Evolutionary conservation across 2,113 vertebrate genomes (phyloP).

Genomic region (Sinocyclocheilus anshuiensis): DNA sequence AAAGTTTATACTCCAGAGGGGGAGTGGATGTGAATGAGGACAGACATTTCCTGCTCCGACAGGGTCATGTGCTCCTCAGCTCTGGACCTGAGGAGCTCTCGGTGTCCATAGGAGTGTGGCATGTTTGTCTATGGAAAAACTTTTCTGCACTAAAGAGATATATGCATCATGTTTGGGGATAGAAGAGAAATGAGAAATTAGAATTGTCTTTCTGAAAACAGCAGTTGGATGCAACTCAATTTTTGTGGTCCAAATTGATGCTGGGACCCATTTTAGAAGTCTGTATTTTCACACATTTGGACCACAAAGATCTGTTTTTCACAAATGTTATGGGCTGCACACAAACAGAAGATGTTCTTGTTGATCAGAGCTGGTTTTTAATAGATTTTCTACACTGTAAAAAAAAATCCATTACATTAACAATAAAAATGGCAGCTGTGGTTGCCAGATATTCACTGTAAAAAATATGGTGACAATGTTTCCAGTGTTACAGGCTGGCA

Average conservation of each 20-base stretch:
- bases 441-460: not conserved
- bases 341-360: not conserved
- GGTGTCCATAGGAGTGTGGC: not conserved
- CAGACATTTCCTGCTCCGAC: slow-evolving; percentile 14
- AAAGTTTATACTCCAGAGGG: slow-evolving; percentile 55
- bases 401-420: not conserved
- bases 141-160: not conserved
- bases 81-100: not conserved
- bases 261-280: not conserved
- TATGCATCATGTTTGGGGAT: not conserved
- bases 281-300: not conserved
- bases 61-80: not conserved
- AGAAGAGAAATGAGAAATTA: not conserved
- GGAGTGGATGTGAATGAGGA: not conserved
- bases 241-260: not conserved
- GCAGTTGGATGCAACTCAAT: not conserved
- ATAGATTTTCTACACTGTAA: not conserved
- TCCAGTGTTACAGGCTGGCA: not conserved
- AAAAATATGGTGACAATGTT: not conserved
- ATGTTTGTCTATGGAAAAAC: not conserved
- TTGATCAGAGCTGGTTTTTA: no score
- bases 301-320: not conserved
- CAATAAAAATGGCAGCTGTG: not conserved
- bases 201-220: not conserved
- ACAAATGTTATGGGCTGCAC: not conserved